phyloP scores from a whole-genome alignment of 2,797 vertebrate genomes.

The Halcyon badia region DNA sequence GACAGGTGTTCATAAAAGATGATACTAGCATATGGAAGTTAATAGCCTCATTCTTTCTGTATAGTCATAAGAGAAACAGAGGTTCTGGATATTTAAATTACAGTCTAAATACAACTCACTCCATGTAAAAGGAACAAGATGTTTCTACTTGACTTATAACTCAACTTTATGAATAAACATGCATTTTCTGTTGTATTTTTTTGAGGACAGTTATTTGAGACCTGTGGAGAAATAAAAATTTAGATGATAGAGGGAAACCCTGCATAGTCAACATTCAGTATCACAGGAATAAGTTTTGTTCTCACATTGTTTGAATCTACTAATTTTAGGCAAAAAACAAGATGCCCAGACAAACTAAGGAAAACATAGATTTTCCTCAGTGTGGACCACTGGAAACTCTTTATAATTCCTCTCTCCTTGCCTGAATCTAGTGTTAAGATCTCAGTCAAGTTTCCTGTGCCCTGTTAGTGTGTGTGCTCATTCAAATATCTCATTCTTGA shows the following conservation, averaged over 20 bases:
- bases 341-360: neutral
- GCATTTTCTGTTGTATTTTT: neutral
- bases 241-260: neutral
- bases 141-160: neutral
- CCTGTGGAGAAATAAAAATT: neutral
- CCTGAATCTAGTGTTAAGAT: neutral
- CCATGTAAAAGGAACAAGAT: neutral
- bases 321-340: neutral
- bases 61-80: neutral
- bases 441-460: neutral
- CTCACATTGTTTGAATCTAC: neutral
- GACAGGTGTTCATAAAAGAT: neutral
- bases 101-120: neutral
- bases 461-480: neutral
- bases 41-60: neutral
- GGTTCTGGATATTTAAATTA: neutral
- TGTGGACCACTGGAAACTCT: neutral
- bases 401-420: neutral
- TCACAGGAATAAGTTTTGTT: neutral
- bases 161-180: neutral
- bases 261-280: neutral
- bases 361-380: neutral
- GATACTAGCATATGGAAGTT: neutral
- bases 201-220: neutral
- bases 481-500: slow-evolving; percentile 34